Conservation (phyloP, 2,888 invertebrate species). For the Ectemnius continuus region DNA sequence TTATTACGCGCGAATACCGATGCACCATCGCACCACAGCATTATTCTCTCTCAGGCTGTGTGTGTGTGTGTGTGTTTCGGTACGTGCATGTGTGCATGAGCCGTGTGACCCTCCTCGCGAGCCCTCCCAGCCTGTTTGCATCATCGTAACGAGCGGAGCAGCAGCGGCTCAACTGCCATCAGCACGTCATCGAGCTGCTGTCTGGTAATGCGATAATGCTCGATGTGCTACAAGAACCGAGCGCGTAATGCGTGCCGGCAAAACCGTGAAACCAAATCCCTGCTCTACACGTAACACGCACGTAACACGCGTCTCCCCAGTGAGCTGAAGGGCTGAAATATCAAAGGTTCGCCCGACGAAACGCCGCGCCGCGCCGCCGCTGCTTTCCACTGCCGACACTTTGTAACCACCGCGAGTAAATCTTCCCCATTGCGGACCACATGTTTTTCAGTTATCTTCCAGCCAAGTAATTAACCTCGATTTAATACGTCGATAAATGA, state of each 20-base stretch:
- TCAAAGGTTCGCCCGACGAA: no score
- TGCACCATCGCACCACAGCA: slow-evolving; percentile 19
- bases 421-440: no score
- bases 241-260: slow-evolving; percentile 11
- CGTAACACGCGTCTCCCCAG: no score
- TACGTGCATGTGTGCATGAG: background rate
- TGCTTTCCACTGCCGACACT: no score
- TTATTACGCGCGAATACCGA: slow-evolving; percentile 56
- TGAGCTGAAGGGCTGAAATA: no score
- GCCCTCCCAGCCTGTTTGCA: slow-evolving; percentile 28
- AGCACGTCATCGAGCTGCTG: slow-evolving; percentile 36
- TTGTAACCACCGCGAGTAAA: no score
- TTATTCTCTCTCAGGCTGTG: background rate
- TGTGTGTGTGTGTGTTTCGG: slow-evolving; percentile 1
- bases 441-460: no score
- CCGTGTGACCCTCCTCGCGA: background rate
- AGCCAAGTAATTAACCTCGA: no score
- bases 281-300: no score
- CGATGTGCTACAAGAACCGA: slow-evolving; percentile 28
- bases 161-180: slow-evolving; percentile 38
- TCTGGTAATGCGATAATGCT: slow-evolving; percentile 44
- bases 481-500: no score
- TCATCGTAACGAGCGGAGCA: slow-evolving; percentile 37
- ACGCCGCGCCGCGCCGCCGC: no score
- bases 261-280: slow-evolving; percentile 21